Conservation (phyloP, 2,888 invertebrate genomes). For the Electrophaes corylata region DNA sequence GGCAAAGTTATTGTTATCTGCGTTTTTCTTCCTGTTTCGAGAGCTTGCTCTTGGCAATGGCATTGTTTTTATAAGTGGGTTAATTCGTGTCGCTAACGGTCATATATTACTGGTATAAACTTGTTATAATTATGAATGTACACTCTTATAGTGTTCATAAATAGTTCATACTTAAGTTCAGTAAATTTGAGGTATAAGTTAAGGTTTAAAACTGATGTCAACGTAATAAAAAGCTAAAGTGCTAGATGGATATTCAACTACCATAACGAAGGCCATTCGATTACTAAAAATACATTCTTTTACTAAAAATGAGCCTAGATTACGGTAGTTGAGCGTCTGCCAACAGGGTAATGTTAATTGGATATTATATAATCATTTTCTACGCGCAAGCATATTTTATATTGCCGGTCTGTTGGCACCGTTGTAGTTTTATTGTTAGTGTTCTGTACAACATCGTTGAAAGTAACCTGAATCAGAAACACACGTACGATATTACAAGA, state of each 20-base stretch:
- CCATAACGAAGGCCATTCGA: too few relatives aligned
- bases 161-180: not conserved
- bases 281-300: conserved; percentile 57
- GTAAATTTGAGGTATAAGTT: not conserved
- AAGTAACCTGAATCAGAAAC: conserved; percentile 52
- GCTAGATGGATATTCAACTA: too few relatives aligned
- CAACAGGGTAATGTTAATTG: conserved; percentile 67
- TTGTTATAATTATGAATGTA: not conserved
- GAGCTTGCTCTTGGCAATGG: conserved; percentile 73
- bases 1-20: conserved; percentile 66
- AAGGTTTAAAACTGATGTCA: not conserved
- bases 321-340: conserved; percentile 64
- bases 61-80: conserved; percentile 50
- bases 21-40: conserved; percentile 69
- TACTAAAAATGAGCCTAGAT: conserved; percentile 56
- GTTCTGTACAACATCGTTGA: conserved; percentile 43
- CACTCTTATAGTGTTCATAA: not conserved
- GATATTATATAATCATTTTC: conserved; percentile 72
- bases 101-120: conserved; percentile 17
- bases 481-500: conserved; percentile 4
- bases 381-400: conserved; percentile 63
- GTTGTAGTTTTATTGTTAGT: conserved; percentile 54
- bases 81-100: conserved; percentile 33
- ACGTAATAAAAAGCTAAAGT: not conserved
- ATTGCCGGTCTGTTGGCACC: conserved; percentile 56